Conservation (phyloP, 2,113 vertebrate species). For the Ptilonorhynchus violaceus region DNA sequence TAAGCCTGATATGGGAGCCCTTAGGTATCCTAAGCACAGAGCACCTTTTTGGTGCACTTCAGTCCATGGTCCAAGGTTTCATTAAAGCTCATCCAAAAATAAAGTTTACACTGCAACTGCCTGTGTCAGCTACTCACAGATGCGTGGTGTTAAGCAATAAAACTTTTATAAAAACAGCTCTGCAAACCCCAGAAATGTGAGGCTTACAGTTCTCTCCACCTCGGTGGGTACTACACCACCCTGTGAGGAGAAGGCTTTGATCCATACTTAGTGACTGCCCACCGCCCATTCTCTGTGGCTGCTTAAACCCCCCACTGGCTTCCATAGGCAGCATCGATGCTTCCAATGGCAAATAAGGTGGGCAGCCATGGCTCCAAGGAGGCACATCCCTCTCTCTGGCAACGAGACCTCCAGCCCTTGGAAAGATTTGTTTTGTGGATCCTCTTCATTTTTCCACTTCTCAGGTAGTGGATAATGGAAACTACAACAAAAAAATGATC, state of each 20-base stretch:
- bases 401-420: neutral
- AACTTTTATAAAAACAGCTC: neutral
- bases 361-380: neutral
- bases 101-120: neutral
- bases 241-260: neutral
- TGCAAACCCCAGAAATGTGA: neutral
- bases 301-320: neutral
- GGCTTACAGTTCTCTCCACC: neutral
- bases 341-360: neutral
- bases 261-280: neutral
- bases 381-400: neutral
- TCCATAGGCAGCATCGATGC: accelerated
- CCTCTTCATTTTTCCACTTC: neutral
- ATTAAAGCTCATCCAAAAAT: neutral
- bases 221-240: neutral
- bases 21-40: too few species aligned
- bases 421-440: neutral
- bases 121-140: neutral
- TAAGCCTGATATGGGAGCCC: neutral
- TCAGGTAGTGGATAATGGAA: constrained; percentile 24
- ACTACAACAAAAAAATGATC: constrained; percentile 3
- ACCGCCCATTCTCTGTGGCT: neutral
- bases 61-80: neutral
- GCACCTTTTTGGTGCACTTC: neutral
- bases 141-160: neutral